Evolutionary conservation across 2,888 invertebrate species (phyloP).

Genomic region (Candidula unifasciata): DNA sequence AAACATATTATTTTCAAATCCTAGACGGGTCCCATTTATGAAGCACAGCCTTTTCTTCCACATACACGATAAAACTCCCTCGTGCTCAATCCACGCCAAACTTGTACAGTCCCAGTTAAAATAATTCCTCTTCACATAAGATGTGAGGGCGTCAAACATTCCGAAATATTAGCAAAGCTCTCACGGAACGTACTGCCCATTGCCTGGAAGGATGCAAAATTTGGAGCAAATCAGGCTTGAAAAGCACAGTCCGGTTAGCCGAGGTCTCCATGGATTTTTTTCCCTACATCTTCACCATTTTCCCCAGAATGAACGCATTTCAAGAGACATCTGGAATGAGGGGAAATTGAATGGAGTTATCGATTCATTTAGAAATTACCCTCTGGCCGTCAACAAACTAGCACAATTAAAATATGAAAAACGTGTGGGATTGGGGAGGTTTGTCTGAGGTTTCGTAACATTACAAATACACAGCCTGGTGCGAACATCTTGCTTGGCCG

Average conservation of each 20-base stretch:
- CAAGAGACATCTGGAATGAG: constrained; percentile 37
- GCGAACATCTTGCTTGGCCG: not conserved
- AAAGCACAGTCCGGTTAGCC: constrained; percentile 19
- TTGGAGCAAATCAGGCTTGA: constrained; percentile 40
- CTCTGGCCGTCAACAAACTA: not conserved
- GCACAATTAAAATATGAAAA: not conserved
- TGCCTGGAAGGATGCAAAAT: constrained; percentile 28
- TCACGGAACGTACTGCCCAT: constrained; percentile 16
- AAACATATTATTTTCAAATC: not conserved
- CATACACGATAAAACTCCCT: not conserved
- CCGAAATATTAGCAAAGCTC: constrained; percentile 29
- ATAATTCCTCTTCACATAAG: not conserved
- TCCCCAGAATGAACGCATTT: constrained; percentile 36
- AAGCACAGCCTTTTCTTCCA: not conserved
- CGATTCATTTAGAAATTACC: constrained; percentile 20
- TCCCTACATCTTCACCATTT: constrained; percentile 19
- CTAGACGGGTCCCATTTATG: not conserved
- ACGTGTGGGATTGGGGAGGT: not conserved
- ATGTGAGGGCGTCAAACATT: not conserved
- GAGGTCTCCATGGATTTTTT: not conserved
- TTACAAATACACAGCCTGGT: too few species aligned
- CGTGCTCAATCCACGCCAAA: not conserved
- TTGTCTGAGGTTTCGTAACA: not conserved
- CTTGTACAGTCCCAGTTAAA: not conserved
- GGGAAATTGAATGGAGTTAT: constrained; percentile 42